phyloP scores from a whole-genome alignment of 2,113 vertebrate genomes.

The Tympanuchus pallidicinctus region DNA sequence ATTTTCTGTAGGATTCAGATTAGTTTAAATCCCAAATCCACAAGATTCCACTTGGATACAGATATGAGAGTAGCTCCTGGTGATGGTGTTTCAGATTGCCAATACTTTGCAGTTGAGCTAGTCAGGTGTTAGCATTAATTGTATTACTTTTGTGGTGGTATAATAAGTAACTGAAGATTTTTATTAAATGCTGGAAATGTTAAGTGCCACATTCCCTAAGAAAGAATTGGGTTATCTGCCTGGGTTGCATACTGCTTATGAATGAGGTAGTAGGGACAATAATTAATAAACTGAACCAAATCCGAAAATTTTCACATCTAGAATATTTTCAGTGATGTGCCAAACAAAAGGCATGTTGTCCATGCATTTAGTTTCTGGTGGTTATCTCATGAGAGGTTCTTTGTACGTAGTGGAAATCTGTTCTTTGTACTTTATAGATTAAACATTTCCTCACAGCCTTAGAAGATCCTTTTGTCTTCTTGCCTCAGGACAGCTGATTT shows the following conservation, averaged over 20 bases:
- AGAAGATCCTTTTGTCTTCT: background rate
- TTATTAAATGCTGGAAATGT: background rate
- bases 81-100: background rate
- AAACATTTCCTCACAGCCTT: background rate
- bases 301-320: background rate
- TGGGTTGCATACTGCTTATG: background rate
- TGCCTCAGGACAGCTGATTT: background rate
- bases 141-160: background rate
- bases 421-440: background rate
- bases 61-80: background rate
- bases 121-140: background rate
- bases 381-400: background rate
- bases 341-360: background rate
- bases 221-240: slow-evolving; percentile 52
- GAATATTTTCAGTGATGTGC: background rate
- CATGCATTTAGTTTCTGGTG: background rate
- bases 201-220: background rate
- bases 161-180: background rate
- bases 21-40: background rate
- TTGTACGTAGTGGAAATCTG: background rate
- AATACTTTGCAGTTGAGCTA: background rate
- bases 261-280: background rate
- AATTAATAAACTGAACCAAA: slow-evolving; percentile 67
- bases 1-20: background rate
- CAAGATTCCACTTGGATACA: background rate